Evolutionary conservation across 2,888 invertebrate genomes (phyloP), one percentile per base, ranked within the genome.

Genomic region (Sepioteuthis lessoniana): DNA sequence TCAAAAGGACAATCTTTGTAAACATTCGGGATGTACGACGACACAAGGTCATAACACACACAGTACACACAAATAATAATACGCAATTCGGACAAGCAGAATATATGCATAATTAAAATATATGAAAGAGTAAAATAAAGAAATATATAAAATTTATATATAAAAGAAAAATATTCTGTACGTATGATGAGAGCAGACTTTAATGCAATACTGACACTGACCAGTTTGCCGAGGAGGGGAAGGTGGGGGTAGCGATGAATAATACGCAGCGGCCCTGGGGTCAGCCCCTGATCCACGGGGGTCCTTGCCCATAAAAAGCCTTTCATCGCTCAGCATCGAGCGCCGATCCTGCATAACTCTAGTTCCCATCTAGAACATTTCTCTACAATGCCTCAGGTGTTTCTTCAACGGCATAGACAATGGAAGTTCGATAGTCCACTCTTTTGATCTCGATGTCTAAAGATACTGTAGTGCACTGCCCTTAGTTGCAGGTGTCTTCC

Each of bases 201-300:
- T 76, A 76, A 76, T 76, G n/a, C 13, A 76, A 76, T 76, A 76
- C n/a, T n/a, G n/a, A 46, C 91, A 91, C 91, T 91, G 28, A 91
- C 91, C 91, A 31, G 91, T 91, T 46, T 91, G 91, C 16, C 42
- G 91, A 91, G 91, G 91, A 38, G 91, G 91, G 28, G 91, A 91
- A 91, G 91, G 37, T 42, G 91, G 91, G 38, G 38, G 91, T 91
- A 46, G 0, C 19, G 91, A 42, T 38, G 91, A 38, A 91, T 91
- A 91, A 37, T 91, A 91, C 38, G 38, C 46, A 91, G 46, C 91
- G 46, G 91, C 42, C 38, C 42, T 31, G 42, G 91, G 91, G 42
- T 91, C 91, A 91, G 91, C 76, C n/a, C 76, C 76, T 35, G 76
- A 76, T 35, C 76, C 76, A n/a, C 76, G 76, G 35, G 76, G 76